Evolutionary conservation across 2,888 invertebrate genomes (phyloP).

Genomic region (Pilophorus perplexus): DNA sequence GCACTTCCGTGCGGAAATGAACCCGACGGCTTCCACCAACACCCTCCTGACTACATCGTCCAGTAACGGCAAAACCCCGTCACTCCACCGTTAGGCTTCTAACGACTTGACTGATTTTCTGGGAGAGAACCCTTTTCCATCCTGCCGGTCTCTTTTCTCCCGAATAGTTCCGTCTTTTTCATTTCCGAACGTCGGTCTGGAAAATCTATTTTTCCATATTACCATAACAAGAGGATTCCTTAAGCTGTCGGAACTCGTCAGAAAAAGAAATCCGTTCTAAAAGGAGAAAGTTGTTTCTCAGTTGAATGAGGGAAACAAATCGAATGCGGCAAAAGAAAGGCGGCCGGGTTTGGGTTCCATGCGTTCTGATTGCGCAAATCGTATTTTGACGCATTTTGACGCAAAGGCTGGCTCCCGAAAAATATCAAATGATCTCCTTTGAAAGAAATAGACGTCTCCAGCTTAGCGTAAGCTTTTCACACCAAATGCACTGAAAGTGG

Average conservation of each 20-base stretch:
- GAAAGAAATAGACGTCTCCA: too few species aligned
- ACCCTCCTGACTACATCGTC: too few species aligned
- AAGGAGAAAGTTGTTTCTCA: background rate
- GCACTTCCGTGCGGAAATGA: too few species aligned
- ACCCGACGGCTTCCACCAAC: too few species aligned
- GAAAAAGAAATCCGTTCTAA: background rate
- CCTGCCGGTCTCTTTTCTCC: too few species aligned
- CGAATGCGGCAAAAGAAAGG: background rate
- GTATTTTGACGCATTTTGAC: background rate
- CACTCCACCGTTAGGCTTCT: too few species aligned
- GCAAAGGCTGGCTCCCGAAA: too few species aligned
- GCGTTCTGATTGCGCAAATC: background rate
- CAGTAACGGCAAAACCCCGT: too few species aligned
- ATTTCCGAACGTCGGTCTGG: conserved; percentile 15
- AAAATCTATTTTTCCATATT: conserved; percentile 6
- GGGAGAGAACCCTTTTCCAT: background rate
- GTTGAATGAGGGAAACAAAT: too few species aligned
- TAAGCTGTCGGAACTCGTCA: background rate
- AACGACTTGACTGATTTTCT: background rate
- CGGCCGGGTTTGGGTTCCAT: background rate
- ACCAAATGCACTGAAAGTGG: too few species aligned
- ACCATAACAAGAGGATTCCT: conserved; percentile 4
- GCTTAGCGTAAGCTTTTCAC: too few species aligned
- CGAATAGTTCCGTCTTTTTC: background rate
- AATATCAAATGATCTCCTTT: too few species aligned